phyloP scores from a whole-genome alignment of 2,888 invertebrate genomes.

The Drosophila merina region DNA sequence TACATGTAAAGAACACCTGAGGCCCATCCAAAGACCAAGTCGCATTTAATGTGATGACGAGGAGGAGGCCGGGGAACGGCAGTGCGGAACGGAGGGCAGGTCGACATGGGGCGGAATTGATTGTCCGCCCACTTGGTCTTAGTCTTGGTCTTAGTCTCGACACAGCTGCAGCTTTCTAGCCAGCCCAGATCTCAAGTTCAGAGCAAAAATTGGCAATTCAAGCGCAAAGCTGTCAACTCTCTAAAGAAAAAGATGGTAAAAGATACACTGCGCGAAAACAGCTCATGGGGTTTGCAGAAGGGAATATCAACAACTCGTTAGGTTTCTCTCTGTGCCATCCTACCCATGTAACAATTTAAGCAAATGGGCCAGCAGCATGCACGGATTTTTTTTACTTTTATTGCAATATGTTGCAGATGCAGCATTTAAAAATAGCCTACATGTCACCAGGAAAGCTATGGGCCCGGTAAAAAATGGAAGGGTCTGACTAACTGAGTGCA shows the following conservation, averaged over 20 bases:
- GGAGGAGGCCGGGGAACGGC: neutral
- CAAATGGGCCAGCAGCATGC: slow-evolving; percentile 65
- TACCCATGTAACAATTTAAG: slow-evolving; percentile 7
- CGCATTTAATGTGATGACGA: neutral
- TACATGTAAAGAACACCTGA: slow-evolving; percentile 33
- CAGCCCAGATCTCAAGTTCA: slow-evolving; percentile 38
- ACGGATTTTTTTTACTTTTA: slow-evolving; percentile 32
- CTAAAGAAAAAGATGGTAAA: slow-evolving; percentile 50
- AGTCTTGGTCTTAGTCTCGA: slow-evolving; percentile 21
- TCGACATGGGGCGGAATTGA: slow-evolving; percentile 59
- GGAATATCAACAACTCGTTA: too few relatives aligned
- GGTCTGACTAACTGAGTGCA: slow-evolving; percentile 29
- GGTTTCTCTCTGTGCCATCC: neutral
- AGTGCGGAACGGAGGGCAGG: slow-evolving; percentile 1
- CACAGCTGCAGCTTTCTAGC: slow-evolving; percentile 51
- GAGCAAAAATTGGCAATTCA: slow-evolving; percentile 62
- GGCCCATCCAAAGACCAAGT: slow-evolving; percentile 12
- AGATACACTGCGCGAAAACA: slow-evolving; percentile 6
- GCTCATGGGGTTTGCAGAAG: too few relatives aligned
- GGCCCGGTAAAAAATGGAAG: slow-evolving; percentile 34
- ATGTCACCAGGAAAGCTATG: slow-evolving; percentile 61
- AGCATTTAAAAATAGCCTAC: slow-evolving; percentile 72
- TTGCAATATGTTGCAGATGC: slow-evolving; percentile 63
- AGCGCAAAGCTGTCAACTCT: slow-evolving; percentile 66
- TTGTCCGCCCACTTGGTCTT: slow-evolving; percentile 43